Conservation (phyloP, 2,888 invertebrate genomes). For the Diplazon laetatorius region DNA sequence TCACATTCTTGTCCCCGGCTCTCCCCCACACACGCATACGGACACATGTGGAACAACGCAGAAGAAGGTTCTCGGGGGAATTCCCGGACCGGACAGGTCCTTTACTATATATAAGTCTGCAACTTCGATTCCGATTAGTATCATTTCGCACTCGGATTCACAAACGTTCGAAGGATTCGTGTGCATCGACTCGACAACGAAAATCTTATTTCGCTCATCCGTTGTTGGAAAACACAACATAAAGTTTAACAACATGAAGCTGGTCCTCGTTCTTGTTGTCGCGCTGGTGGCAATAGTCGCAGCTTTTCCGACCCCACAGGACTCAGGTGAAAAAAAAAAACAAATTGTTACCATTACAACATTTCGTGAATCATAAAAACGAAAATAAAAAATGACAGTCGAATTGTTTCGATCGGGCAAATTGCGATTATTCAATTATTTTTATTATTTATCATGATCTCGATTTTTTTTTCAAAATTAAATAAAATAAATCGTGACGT, state of each 20-base stretch:
- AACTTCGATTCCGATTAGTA: constrained; percentile 11
- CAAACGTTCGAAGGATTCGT: not conserved
- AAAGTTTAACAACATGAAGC: constrained; percentile 27
- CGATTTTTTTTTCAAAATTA: no score
- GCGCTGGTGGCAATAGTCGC: constrained; percentile 18
- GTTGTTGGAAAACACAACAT: not conserved
- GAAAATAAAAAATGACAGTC: not conserved
- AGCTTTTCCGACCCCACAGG: constrained; percentile 66
- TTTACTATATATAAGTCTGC: constrained; percentile 23
- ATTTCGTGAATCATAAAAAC: not conserved
- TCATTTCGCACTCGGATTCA: constrained; percentile 25
- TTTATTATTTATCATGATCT: no score
- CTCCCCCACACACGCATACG: no score
- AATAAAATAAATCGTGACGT: no score
- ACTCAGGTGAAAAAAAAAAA: constrained; percentile 41
- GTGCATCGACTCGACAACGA: not conserved
- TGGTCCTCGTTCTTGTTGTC: constrained; percentile 17
- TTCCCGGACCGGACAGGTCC: constrained; percentile 4
- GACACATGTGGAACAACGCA: no score
- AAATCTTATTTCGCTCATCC: not conserved
- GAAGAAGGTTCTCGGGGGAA: not conserved
- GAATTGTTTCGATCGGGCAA: no score
- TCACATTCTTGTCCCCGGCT: no score
- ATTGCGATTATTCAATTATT: no score
- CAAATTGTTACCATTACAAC: not conserved